phyloP scores from a whole-genome alignment of 2,113 vertebrate genomes.

The Struthidea cinerea region DNA sequence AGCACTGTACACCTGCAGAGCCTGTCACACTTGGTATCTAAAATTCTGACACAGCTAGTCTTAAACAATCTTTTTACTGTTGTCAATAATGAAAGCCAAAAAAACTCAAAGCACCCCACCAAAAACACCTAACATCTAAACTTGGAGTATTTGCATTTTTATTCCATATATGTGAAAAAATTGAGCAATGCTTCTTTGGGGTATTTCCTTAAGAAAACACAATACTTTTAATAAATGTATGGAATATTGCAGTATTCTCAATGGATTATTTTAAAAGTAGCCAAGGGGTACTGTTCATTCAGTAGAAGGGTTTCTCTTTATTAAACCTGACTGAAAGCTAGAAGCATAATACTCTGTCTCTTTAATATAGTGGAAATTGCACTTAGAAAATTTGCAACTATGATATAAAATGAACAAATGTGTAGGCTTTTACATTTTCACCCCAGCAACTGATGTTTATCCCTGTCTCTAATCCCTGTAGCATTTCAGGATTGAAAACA shows the following conservation, averaged over 20 bases:
- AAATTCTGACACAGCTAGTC: constrained; percentile 41
- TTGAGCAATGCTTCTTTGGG: neutral
- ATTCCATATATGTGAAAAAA: neutral
- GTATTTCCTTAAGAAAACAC: constrained; percentile 20
- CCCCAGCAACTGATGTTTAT: neutral
- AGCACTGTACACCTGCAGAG: constrained; percentile 69
- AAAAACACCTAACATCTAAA: neutral
- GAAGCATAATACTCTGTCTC: neutral
- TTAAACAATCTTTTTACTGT: constrained; percentile 53
- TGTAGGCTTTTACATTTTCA: neutral
- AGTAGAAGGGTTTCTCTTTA: constrained; percentile 48
- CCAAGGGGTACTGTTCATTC: constrained; percentile 21
- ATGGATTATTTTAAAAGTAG: constrained; percentile 51
- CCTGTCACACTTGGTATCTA: constrained; percentile 62
- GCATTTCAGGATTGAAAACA: neutral
- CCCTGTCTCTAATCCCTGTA: neutral
- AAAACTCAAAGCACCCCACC: neutral
- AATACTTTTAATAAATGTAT: constrained; percentile 12
- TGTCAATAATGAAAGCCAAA: constrained; percentile 42
- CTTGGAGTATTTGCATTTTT: neutral
- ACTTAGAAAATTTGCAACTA: constrained; percentile 40
- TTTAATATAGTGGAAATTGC: constrained; percentile 39
- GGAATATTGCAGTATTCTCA: constrained; percentile 29
- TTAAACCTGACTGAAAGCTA: constrained; percentile 55
- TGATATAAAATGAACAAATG: neutral